A percentile compares a stretch with the other conserved stretches of the same genome.
Evolutionary conservation across 2,113 vertebrate species (phyloP).

Genomic region (Lipophrys pholis): DNA sequence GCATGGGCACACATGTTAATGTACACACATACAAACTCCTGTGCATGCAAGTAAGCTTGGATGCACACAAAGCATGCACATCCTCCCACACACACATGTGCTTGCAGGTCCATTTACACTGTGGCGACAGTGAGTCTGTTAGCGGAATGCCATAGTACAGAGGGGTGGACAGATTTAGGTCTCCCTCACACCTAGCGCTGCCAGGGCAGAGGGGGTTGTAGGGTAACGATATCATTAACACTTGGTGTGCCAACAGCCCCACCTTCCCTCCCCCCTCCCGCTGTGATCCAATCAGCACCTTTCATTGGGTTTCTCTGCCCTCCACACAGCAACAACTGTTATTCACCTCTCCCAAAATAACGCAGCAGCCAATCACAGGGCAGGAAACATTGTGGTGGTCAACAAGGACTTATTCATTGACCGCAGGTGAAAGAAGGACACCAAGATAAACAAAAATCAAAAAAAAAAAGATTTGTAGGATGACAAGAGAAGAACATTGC

Average conservation of each 20-base stretch:
- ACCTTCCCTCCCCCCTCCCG: conserved; percentile 22
- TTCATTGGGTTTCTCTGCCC: conserved; percentile 63
- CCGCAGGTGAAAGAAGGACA: conserved; percentile 56
- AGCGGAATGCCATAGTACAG: conserved; percentile 83
- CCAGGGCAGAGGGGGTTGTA: conserved; percentile 48
- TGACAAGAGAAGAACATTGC: not conserved
- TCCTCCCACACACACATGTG: not conserved
- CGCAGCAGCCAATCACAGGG: conserved; percentile 64
- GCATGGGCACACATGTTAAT: not conserved
- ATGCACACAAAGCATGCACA: conserved; percentile 1
- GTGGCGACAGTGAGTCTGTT: conserved; percentile 88
- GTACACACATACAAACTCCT: conserved; percentile 1
- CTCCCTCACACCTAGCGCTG: conserved; percentile 78
- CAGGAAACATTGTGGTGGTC: conserved; percentile 39
- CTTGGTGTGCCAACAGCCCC: conserved; percentile 68
- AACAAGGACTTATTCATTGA: conserved; percentile 37
- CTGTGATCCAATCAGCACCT: conserved; percentile 68
- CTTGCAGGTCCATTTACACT: conserved; percentile 81
- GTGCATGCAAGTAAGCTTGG: not conserved
- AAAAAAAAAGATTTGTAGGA: not conserved
- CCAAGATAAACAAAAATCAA: not conserved
- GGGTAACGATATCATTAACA: conserved; percentile 81
- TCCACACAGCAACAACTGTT: conserved; percentile 79
- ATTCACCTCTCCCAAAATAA: conserved; percentile 81
- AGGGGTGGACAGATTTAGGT: conserved; percentile 80